Base-by-base conservation (phyloP, 2,797 vertebrate genomes). In the Paramormyrops hopkinsi region DNA sequence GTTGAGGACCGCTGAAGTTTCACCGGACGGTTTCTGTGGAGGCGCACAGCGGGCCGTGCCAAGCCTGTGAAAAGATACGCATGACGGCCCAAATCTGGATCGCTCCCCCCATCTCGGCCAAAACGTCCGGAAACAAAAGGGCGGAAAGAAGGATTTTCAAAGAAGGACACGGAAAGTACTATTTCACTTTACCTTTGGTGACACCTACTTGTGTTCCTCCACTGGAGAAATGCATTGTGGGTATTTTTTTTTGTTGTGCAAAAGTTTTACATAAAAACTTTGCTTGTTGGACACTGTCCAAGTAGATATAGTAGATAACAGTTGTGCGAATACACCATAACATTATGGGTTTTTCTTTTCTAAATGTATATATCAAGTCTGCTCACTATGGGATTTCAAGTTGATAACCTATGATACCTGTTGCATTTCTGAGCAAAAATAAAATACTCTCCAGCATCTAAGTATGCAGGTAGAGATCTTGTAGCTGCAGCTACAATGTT, bases 71-170 rank as follows among this genome's bases (percentile, higher is more conserved):
- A 89, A 87, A 88, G 89, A 92, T 91, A 89, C 88, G 88, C 87
- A 91, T 92, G 90, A 90, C 86, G 56, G 87, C 88, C 90, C 88
- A 90, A 90, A 90, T 62, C 90, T 88, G 86, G 88, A 90, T 88
- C 37, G 88, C 82, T 73, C 29, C 54, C 86, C 76, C 85, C 53
- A n/a, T 82, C 62, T 41, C 54, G 86, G 73, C 83, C 56, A 25
- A 54, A 87, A 33, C 25, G 86, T 65, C 86, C 86, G 19, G 86
- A 51, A 65, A 37, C 88, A 85, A 85, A 89, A 86, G 59, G 54
- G 62, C 44, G 46, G 12, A 25, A 73, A 33, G 46, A 73, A 51
- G 51, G 19, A 50, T 14, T 25, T 82, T 46, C 53, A 22, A 85
- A 88, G 25, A 88, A 69, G 56, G 25, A 33, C 53, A 56, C 25